phyloP scores from a whole-genome alignment of 2,797 vertebrate species.

The Rhinichthys osculus region DNA sequence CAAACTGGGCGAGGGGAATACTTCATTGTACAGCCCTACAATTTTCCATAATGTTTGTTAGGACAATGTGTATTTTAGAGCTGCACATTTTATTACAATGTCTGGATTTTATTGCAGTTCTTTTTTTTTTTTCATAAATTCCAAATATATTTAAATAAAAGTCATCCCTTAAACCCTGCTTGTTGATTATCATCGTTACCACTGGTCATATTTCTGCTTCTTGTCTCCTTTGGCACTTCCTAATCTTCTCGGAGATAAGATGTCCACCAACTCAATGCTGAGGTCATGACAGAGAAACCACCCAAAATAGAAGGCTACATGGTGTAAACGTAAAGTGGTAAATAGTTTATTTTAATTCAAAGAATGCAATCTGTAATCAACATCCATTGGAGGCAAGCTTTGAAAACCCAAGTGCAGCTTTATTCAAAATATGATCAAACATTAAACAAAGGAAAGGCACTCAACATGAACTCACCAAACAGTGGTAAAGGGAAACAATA shows the following conservation, averaged over 20 bases:
- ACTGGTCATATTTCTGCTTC: constrained; percentile 22
- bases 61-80: constrained; percentile 5
- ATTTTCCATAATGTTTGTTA: constrained; percentile 12
- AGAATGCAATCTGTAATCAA: not conserved
- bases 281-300: constrained; percentile 11
- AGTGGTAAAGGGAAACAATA: too few relatives aligned
- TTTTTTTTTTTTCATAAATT: not conserved
- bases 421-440: too few relatives aligned
- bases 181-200: not conserved
- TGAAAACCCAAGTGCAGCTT: too few relatives aligned
- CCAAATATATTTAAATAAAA: not conserved
- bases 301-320: not conserved
- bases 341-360: not conserved
- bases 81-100: not conserved
- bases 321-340: not conserved
- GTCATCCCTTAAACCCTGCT: too few relatives aligned
- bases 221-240: not conserved
- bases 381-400: too few relatives aligned
- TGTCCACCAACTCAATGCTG: constrained; percentile 16
- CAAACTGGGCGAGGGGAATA: not conserved
- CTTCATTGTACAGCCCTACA: constrained; percentile 9
- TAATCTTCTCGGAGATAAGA: constrained; percentile 13
- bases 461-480: too few relatives aligned
- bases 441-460: too few relatives aligned
- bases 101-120: constrained; percentile 6